A percentile compares a stretch with the other conserved stretches of the same genome.
Evolutionary conservation across 2,888 invertebrate genomes (phyloP).

Genomic region (Phaedon cochleariae): DNA sequence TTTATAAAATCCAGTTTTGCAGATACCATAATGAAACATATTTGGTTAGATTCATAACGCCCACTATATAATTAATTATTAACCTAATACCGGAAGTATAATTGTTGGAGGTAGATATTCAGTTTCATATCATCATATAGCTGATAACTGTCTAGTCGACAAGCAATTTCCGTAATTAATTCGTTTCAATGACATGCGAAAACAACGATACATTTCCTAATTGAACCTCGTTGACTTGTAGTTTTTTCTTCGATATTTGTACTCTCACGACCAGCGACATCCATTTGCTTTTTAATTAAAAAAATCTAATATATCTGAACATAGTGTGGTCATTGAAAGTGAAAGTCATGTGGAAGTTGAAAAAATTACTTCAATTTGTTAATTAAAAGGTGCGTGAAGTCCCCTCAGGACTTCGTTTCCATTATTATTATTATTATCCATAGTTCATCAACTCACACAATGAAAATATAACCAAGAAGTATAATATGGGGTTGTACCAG

Average conservation of each 20-base stretch:
- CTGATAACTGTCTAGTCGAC: not conserved
- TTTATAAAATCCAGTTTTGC: too few species aligned
- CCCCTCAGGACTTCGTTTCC: slow-evolving; percentile 4
- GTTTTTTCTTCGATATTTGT: not conserved
- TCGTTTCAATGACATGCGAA: not conserved
- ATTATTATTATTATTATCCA: too few species aligned
- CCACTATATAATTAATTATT: too few species aligned
- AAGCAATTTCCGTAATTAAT: not conserved
- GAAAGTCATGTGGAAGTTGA: too few species aligned
- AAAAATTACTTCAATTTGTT: slow-evolving; percentile 1
- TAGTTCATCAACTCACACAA: too few species aligned
- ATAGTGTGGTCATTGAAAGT: too few species aligned
- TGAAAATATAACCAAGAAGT: too few species aligned
- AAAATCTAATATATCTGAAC: too few species aligned
- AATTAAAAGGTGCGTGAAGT: slow-evolving; percentile 7
- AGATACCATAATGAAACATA: too few species aligned
- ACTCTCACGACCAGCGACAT: slow-evolving; percentile 7
- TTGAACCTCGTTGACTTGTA: not conserved
- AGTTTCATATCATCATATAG: not conserved
- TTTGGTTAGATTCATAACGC: too few species aligned
- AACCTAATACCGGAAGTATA: not conserved
- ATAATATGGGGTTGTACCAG: too few species aligned
- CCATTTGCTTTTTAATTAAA: slow-evolving; percentile 4
- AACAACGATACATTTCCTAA: slow-evolving; percentile 1
- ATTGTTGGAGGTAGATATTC: not conserved